Evolutionary conservation across 2,797 vertebrate species (phyloP).

Genomic region (Gadopsis marmoratus): DNA sequence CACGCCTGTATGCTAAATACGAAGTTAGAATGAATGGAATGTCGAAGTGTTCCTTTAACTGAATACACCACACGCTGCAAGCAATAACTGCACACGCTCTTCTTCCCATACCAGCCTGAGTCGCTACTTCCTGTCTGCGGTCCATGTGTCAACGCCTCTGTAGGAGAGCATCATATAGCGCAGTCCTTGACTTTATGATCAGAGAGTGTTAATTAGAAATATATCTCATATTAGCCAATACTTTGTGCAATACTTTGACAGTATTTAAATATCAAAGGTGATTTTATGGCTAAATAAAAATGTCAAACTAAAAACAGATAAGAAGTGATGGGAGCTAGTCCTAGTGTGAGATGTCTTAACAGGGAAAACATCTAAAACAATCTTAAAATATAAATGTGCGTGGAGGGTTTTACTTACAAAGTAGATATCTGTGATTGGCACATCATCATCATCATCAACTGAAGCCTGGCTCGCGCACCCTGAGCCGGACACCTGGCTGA

Average conservation of each 20-base stretch:
- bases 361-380: background rate
- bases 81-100: conserved; percentile 40
- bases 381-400: background rate
- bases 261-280: conserved; percentile 3
- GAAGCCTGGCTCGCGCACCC: conserved; percentile 95
- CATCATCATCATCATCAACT: conserved; percentile 91
- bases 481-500: conserved; percentile 92
- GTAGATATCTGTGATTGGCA: conserved; percentile 95
- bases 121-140: conserved; percentile 32
- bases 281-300: conserved; percentile 39
- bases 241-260: background rate
- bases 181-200: conserved; percentile 32
- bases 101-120: conserved; percentile 62
- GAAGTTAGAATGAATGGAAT: background rate
- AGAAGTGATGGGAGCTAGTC: conserved; percentile 32
- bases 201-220: background rate
- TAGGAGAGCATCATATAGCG: conserved; percentile 61
- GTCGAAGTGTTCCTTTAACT: conserved; percentile 9
- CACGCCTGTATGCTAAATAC: no score
- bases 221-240: background rate
- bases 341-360: conserved; percentile 17
- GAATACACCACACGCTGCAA: conserved; percentile 62
- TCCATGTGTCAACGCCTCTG: conserved; percentile 72
- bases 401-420: conserved; percentile 88
- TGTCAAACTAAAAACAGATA: conserved; percentile 32